Base-by-base conservation (phyloP, 2,797 vertebrate species). In the Rhinogobio ventralis region DNA sequence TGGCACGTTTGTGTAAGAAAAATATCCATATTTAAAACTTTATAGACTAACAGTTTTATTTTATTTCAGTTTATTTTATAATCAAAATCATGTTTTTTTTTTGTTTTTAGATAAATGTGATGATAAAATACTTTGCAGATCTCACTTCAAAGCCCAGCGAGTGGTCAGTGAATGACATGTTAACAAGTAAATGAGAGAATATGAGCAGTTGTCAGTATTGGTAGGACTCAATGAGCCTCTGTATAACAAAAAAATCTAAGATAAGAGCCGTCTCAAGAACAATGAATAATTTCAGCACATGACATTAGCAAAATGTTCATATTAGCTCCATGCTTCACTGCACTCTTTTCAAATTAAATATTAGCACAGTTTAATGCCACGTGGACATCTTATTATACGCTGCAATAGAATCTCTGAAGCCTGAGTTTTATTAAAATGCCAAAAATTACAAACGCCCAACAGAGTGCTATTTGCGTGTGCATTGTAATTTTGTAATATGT, bases 361-460 rank as follows among this genome's bases (percentile, higher is more conserved):
- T 84, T 86, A 68, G 74, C 81, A 71, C 42, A 87, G 87, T 85
- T 85, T 89, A 93, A 90, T 87, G 87, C 86, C 87, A 92, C 69
- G 75, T 74, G 68, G 77, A 88, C 79, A 82, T 88, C 87, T 92
- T 87, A 89, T 90, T 90, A 88, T 69, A 81, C 83, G 82, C 73
- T 60, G 80, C 90, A 91, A 92, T 91, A 83, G 86, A 93, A 90
- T 86, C 60, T 86, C 62, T 90, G 88, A 30, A 30, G 67, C 85
- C 89, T 85, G 86, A 87, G 90, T 79, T 86, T 84, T 78, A 91
- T 85, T 88, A 84, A 87, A 92, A 91, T 88, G 69, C 84, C 78
- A 33, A 80, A 88, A 90, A 60, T 92, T 92, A 91, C 90, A 81
- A 93, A 82, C 46, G 74, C 45, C 73, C 25, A 67, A 72, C 28